Evolutionary conservation across 2,113 vertebrate genomes (phyloP), one percentile per base, ranked within the genome.

Genomic region (Hystrix brachyura): DNA sequence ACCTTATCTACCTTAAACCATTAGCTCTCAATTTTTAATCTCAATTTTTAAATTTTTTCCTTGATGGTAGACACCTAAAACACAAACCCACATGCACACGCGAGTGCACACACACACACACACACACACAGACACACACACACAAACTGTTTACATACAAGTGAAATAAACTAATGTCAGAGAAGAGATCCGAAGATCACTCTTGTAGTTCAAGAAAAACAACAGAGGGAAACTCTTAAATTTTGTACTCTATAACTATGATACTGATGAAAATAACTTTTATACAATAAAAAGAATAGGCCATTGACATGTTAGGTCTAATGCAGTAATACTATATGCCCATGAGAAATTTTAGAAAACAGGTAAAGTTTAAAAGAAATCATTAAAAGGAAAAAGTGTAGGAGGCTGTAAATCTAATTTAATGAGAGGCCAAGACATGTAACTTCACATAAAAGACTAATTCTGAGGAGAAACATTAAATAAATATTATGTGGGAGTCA

Each of bases 351-450:
- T 79, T 84, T 48, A 64, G n/a, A 48, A 96, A 94, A 67, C 23
- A 55, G 18, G 18, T 80, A 86, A 95, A 88, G 76, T 78, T 95
- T n/a, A 72, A 89, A 97, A 86, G 57, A 95, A 92, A 84, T 94
- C 46, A 90, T 87, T 91, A 69, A 92, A 88, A 89, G n/a, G 15
- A 62, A 94, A 86, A 88, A 48, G n/a, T 57, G 46, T 84, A 62
- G 85, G 65, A 95, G 65, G 29, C 12, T 95, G 2, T 91, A 95
- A 96, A 95, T 97, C n/a, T 96, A 96, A 80, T 95, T 92, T 95
- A 95, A 95, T 97, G 85, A 95, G 81, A 93, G 71, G 7, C 88
- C 81, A 93, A 96, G 80, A 74, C 55, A 92, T 71, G 5, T 27
- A 67, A 74, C 65, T 94, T 92, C 76, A 25, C 48, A 92, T 93